Base-by-base conservation (phyloP, 1,140 invertebrate species). In the Heliothis subflexa region DNA sequence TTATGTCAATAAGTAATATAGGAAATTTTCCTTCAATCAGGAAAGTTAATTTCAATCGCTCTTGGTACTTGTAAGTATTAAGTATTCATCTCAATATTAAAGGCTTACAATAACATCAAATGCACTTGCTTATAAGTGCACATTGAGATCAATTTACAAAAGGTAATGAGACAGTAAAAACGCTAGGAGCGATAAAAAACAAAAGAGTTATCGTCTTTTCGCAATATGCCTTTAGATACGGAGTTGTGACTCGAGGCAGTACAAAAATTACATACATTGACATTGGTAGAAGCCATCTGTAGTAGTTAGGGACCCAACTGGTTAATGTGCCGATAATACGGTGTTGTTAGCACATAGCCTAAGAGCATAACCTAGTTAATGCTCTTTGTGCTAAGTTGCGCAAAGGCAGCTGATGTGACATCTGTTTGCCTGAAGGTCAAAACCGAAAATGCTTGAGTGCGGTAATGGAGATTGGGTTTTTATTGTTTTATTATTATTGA, bases 181-280 rank as follows among this genome's bases (percentile, higher is more conserved):
- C 62, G 62, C 62, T 66, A 66, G 40, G 47, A 49, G 40, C 10
- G 18, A 66, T 18, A 66, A 66, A 64, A 47, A 66, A 14, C 11
- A 10, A 21, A 47, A 64, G 16, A 10, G 10, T 21, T 47, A 18
- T 18, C 62, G n/a, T 47, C 18, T 66, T 47, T 66, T 66, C n/a
- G 16, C 33, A 40, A 40, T 11, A 3, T 4, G 9, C 62, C 55
- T 25, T 11, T 13, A 10, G 45, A 66, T 47, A 47, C 4, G 45
- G 16, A 18, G 13, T 21, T 40, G 40, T 47, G 4, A 66, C 62
- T 66, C 18, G 40, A 5, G 62, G 62, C 62, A 5, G 16, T 49
- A 33, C 3, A 59, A 18, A 64, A 66, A 66, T 66, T 66, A 66
- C 40, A 66, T 66, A 66, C 62, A 47, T 66, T 66, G 62, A 66